Base-by-base conservation (phyloP, 1,140 invertebrate species). In the Brachionus manjavacas region DNA sequence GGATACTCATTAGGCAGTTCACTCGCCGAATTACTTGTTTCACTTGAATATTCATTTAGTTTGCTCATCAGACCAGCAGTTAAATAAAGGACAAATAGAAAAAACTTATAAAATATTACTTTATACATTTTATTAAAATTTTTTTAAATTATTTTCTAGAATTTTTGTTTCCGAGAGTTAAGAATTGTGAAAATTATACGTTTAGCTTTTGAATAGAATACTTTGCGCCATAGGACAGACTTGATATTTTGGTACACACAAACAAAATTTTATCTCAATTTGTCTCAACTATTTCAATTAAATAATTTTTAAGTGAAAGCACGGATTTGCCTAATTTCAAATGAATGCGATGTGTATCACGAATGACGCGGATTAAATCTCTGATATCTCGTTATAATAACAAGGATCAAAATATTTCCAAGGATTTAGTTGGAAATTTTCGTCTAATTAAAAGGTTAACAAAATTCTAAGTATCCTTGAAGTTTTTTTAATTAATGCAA, bases 91-190 rank as follows among this genome's bases (percentile, higher is more conserved):
- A 68, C 79, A 64, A 81, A 81, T 64, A 81, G 52, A 43, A 81
- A 81, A 68, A 81, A 81, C 25, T 81, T 81, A 43, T 64, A 81
- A 68, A 81, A 81, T 39, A 81, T 41, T 4, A 81, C 64, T 60
- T 81, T 81, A 39, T 81, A 81, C 79, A 81, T 81, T 49, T 9
- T 60, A 14, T 46, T 60, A 7, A 60, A 60, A n/a, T n/a, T n/a
- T 20, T 60, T 16, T 60, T 23, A 23, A 6, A 14, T 52, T 52
- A 16, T 16, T 14, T 52, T 60, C 20, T 46, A 23, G 20, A 9
- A 60, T 25, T 60, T 20, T 20, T 16, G 20, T 60, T 20, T 60
- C 8, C n/a, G 52, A 60, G 20, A 60, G 52, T 60, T 60, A 20
- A 60, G n/a, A n/a, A 60, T 60, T 60, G 16, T 60, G 16, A 23